A percentile compares a stretch with the other conserved stretches of the same genome.
These are phyloP conservation scores for Catagonus wagneri DNA, from an alignment of 2,113 vertebrate genomes.

Conservation along the genomic window DNA sequence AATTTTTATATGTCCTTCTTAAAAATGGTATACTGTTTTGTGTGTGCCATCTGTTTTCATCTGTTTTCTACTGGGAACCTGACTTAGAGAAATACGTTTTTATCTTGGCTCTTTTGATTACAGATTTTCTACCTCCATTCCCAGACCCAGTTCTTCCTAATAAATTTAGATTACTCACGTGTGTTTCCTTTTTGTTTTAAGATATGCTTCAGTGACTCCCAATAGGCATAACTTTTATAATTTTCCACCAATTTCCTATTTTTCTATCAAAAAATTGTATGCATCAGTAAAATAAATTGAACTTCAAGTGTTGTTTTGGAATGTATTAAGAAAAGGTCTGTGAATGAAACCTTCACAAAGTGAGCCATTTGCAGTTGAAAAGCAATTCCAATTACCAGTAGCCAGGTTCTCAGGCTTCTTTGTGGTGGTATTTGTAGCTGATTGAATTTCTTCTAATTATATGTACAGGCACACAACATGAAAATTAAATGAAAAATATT, in stretches of 20 bases:
- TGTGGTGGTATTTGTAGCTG: conserved; percentile 19
- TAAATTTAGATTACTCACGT: conserved; percentile 59
- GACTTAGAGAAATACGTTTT: background rate
- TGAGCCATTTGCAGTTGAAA: conserved; percentile 76
- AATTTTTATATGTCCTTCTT: background rate
- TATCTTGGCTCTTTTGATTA: conserved; percentile 29
- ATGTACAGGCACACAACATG: conserved; percentile 50
- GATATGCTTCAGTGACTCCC: conserved; percentile 65
- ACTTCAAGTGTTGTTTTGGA: conserved; percentile 61
- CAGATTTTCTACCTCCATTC: background rate
- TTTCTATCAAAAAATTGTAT: conserved; percentile 60
- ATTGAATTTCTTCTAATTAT: conserved; percentile 69
- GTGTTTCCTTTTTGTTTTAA: conserved; percentile 67
- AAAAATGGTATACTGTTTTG: background rate
- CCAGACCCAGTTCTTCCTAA: background rate
- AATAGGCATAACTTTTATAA: conserved; percentile 60
- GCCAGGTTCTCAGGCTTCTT: background rate
- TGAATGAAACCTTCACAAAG: conserved; percentile 73
- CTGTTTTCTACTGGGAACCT: background rate
- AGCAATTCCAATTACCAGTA: conserved; percentile 68
- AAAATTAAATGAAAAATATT: conserved; percentile 72
- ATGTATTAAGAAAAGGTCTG: conserved; percentile 19
- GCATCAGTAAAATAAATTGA: conserved; percentile 75
- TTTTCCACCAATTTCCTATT: conserved; percentile 67
- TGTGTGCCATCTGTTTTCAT: background rate